Conservation (phyloP, 2,797 vertebrate genomes). For the Octomys mimax region DNA sequence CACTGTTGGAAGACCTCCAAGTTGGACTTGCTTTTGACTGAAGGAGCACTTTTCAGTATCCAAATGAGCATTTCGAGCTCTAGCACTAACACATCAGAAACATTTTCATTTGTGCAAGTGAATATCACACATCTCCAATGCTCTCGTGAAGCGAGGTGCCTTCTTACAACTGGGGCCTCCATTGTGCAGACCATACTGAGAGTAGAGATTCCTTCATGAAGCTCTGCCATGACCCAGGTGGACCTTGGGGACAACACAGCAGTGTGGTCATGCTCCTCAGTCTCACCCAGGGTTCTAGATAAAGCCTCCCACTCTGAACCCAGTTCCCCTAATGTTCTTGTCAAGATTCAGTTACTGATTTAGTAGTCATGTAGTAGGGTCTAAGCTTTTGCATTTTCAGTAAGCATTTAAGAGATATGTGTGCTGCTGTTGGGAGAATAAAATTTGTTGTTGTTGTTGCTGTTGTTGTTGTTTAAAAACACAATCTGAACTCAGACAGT, state of each 20-base stretch:
- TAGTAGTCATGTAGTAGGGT: neutral
- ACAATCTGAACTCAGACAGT: neutral
- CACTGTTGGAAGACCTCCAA: neutral
- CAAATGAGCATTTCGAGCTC: neutral
- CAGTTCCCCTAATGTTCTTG: neutral
- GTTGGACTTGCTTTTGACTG: neutral
- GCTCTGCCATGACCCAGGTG: neutral
- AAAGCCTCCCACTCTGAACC: neutral
- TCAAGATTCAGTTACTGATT: neutral
- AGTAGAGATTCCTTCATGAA: neutral
- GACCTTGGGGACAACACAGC: neutral
- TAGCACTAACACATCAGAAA: neutral
- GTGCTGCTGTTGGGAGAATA: neutral
- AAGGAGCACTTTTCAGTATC: neutral
- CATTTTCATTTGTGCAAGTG: neutral
- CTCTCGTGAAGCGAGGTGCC: neutral
- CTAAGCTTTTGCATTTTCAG: slow-evolving; percentile 1
- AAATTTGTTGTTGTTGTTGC: neutral
- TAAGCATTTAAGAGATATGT: neutral
- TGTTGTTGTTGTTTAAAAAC: neutral
- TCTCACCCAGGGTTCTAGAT: neutral
- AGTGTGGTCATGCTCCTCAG: neutral
- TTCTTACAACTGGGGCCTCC: neutral
- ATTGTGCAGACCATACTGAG: neutral
- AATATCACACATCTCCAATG: neutral